These are phyloP conservation scores for Frankliniella intonsa DNA, from an alignment of 2,888 invertebrate species.

Conservation along the genomic window DNA sequence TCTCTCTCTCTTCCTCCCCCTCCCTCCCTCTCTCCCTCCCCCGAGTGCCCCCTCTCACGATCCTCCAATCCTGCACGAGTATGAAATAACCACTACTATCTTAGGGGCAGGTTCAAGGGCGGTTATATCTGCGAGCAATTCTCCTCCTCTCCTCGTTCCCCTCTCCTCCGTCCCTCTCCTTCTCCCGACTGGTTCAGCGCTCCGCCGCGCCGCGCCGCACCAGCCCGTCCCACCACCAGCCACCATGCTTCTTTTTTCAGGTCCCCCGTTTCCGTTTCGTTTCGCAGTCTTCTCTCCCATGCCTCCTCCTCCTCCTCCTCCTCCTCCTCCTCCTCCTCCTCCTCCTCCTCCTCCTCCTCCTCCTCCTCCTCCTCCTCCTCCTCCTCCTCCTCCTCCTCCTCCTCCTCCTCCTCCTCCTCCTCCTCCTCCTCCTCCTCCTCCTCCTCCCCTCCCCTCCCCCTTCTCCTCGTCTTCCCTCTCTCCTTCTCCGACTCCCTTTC, in stretches of 20 bases:
- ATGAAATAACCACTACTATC: slow-evolving; percentile 10
- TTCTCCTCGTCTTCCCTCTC: neutral
- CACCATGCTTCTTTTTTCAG: slow-evolving; percentile 9
- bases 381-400: neutral
- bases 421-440: neutral
- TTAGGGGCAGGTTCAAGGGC: slow-evolving; percentile 15
- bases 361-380: neutral
- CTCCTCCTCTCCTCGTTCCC: neutral
- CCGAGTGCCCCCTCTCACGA: too few species aligned
- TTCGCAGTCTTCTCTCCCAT: neutral
- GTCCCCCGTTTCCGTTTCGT: slow-evolving; percentile 5
- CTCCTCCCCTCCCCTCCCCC: neutral
- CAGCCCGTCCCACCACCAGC: neutral
- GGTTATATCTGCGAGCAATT: neutral
- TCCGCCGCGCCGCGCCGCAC: neutral
- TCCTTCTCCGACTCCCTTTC: too few species aligned
- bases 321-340: neutral
- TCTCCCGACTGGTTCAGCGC: slow-evolving; percentile 2
- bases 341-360: neutral
- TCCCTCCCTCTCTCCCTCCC: too few species aligned
- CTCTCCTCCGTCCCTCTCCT: neutral
- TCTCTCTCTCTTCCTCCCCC: too few species aligned
- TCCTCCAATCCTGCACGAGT: neutral
- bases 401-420: neutral
- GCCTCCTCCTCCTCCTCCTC: neutral